Base-by-base conservation (phyloP, 2,888 invertebrate species). In the Neuroscelio doddi region DNA sequence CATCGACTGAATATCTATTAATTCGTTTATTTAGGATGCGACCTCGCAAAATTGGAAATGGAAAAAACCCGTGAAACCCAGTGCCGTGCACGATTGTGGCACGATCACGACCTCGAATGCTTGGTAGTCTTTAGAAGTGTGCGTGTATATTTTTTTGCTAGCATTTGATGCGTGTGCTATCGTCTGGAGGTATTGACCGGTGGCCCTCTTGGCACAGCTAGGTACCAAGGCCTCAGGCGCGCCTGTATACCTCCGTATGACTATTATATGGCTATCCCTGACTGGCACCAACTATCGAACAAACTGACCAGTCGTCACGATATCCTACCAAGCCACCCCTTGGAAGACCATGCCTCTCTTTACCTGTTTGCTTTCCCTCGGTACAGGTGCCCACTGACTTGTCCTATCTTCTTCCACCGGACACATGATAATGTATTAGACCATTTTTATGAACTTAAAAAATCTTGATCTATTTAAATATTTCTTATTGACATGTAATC, bases 221-320 rank as follows among this genome's bases (percentile, higher is more conserved):
- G 83, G 83, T 79, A 83, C 83, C 82, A 82, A 83, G 82, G 83
- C 78, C 79, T 75, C 75, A 65, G 73, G 75, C 63, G 69, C 74
- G 70, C 65, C 64, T 51, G 64, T 69, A 61, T 66, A 62, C 58
- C 55, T 70, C 69, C 72, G 70, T 69, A 63, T 64, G 63, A 59
- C 63, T 69, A 75, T 70, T 78, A 73, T 76, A 72, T 76, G 81
- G 78, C 78, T 75, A 80, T 78, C 81, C 72, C 80, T 78, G 80
- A 79, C 83, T 83, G 82, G 84, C 81, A 84, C 83, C 83, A 72
- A 82, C 82, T 84, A 84, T 84, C 81, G 84, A 84, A 84, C 84
- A 84, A 84, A 84, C 84, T 84, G 84, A 84, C 84, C 83, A 84
- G 79, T 80, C 82, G 83, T 84, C 83, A 84, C 83, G 83, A 84